These are phyloP conservation scores for Clytia hemisphaerica DNA, from an alignment of 30 jellyfish, hydroid and myxozoan genomes.

Conservation along the genomic window DNA sequence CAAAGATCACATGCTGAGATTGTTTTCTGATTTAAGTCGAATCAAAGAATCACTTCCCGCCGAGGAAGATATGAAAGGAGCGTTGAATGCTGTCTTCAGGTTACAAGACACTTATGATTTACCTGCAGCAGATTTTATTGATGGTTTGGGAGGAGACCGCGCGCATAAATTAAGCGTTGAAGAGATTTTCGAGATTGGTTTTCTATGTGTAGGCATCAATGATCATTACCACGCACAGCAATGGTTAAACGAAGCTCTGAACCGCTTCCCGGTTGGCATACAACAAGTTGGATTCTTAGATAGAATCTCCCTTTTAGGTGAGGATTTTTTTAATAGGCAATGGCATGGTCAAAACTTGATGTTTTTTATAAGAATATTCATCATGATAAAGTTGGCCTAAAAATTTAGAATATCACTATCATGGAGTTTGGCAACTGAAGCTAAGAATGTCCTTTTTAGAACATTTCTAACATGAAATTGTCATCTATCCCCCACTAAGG, in stretches of 20 bases:
- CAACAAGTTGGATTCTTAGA: conserved; percentile 70
- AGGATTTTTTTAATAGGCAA: neutral
- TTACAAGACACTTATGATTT: conserved; percentile 76
- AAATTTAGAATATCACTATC: too few species aligned
- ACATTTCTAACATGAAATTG: too few species aligned
- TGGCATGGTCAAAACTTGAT: too few species aligned
- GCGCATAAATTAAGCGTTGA: conserved; percentile 74
- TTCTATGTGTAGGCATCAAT: conserved; percentile 53
- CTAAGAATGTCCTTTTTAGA: too few species aligned
- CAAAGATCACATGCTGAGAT: neutral
- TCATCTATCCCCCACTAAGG: too few species aligned
- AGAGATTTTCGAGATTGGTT: conserved; percentile 86
- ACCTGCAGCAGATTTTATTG: conserved; percentile 56
- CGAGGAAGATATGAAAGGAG: conserved; percentile 73
- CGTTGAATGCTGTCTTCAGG: conserved; percentile 61
- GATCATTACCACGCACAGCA: conserved; percentile 63
- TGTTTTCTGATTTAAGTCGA: conserved; percentile 3
- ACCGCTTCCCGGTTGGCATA: conserved; percentile 66
- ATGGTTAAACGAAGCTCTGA: conserved; percentile 71
- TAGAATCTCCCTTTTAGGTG: conserved; percentile 45
- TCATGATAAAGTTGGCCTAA: too few species aligned
- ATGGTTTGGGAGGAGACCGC: conserved; percentile 75
- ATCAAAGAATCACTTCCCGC: conserved; percentile 44
- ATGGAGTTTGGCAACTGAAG: too few species aligned
- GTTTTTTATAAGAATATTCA: too few species aligned